Conservation (phyloP, 2,113 vertebrate species). For the Gnathonemus longibarbis region DNA sequence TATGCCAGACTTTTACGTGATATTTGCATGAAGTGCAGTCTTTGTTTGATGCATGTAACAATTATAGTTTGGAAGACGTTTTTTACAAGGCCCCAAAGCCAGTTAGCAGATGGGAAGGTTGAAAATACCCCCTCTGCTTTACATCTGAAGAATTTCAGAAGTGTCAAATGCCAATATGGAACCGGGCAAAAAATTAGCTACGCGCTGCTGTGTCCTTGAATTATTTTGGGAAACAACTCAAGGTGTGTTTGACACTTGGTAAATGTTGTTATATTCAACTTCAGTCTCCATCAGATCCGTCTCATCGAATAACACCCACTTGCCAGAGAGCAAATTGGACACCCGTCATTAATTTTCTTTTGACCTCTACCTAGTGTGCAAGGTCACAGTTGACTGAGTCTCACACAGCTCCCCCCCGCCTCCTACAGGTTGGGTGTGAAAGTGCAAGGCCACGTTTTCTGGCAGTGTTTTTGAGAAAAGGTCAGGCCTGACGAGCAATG, state of each 20-base stretch:
- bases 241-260: constrained; percentile 14
- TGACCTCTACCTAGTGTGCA: neutral
- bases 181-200: neutral
- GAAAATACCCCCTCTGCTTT: neutral
- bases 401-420: neutral
- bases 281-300: constrained; percentile 13
- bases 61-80: neutral
- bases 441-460: constrained; percentile 39
- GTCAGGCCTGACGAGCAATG: constrained; percentile 47
- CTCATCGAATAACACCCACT: neutral
- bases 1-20: neutral
- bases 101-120: neutral
- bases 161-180: neutral
- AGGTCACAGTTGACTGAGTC: constrained; percentile 3
- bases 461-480: constrained; percentile 55
- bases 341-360: constrained; percentile 9
- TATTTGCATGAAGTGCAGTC: neutral
- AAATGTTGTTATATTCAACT: constrained; percentile 18
- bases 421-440: constrained; percentile 17
- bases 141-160: neutral
- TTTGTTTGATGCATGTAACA: neutral
- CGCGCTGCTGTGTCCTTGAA: constrained; percentile 3
- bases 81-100: neutral
- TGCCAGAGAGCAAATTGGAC: neutral
- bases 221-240: constrained; percentile 7